phyloP scores from a whole-genome alignment of 2,797 vertebrate species.

The Lophius americanus region DNA sequence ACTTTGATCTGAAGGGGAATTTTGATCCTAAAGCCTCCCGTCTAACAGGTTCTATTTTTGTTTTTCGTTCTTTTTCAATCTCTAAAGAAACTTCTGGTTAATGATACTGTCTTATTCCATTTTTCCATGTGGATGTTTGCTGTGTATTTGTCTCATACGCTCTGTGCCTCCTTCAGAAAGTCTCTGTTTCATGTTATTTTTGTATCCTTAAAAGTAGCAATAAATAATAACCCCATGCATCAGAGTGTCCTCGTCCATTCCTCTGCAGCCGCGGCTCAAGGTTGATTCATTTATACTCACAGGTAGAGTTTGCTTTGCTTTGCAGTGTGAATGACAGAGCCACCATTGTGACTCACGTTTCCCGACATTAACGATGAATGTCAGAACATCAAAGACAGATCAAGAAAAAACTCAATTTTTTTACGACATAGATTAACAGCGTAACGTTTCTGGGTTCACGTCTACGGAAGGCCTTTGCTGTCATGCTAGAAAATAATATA shows the following conservation, averaged over 20 bases:
- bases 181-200: conserved; percentile 79
- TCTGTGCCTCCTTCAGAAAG: conserved; percentile 42
- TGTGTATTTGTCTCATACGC: conserved; percentile 47
- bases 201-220: conserved; percentile 90
- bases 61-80: conserved; percentile 54
- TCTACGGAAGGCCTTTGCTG: no score
- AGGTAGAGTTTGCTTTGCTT: neutral
- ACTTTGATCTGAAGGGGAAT: conserved; percentile 47
- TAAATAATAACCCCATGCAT: conserved; percentile 83
- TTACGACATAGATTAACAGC: no score
- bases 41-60: conserved; percentile 50
- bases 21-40: conserved; percentile 19
- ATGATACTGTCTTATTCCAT: conserved; percentile 47
- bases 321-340: no score
- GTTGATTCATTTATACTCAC: no score
- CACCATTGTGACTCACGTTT: no score
- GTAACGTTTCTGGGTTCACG: no score
- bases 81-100: conserved; percentile 40
- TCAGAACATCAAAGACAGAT: no score
- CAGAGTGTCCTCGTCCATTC: conserved; percentile 1
- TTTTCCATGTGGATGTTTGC: conserved; percentile 72
- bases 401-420: no score
- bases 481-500: no score
- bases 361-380: no score
- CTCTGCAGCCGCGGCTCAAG: neutral